Base-by-base conservation (phyloP, 2,113 vertebrate species). In the Ctenodactylus gundi region DNA sequence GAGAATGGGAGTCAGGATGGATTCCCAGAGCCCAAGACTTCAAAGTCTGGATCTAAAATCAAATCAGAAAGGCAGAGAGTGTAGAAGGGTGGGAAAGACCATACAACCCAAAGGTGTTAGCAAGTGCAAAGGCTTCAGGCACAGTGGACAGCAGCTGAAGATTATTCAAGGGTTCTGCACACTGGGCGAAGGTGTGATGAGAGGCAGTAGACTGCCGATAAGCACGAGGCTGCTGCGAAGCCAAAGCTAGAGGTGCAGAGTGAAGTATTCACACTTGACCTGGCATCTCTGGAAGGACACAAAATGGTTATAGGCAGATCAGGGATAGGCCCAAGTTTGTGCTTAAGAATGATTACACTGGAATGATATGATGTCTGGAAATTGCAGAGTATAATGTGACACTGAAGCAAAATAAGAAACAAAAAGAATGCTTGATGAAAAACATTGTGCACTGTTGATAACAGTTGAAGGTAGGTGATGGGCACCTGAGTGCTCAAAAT, bases 381-480 rank as follows among this genome's bases (percentile, higher is more conserved):
- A 87, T 62, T 78, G 41, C 39, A 85, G 87, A 93, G 70, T 65
- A 72, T 7, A 67, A 49, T 57, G 13, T 65, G n/a, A 13, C 49
- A 53, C n/a, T 36, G 15, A 68, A 85, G 29, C 34, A 65, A 89
- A 90, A 72, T 68, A n/a, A 9, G 82, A 92, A 90, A 57, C 36
- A 57, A 70, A 75, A 92, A 84, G 51, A 4, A 44, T 12, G 17
- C 36, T 20, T 25, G 11, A 68, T 85, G 62, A n/a, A 17, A 65
- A 46, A 46, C 21, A 60, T 12, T 20, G 41, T 36, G 21, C 85
- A 36, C 31, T 29, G 1, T n/a, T 85, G 12, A 60, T 77, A 70
- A 89, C 10, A 21, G 17, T 8, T 34, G 36, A 91, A 91, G 49
- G 44, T 17, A 80, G 9, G 44, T 68, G 31, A 41, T 41, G 18